Conservation (phyloP, 2,113 vertebrate genomes). For the Rhinogobius similis region DNA sequence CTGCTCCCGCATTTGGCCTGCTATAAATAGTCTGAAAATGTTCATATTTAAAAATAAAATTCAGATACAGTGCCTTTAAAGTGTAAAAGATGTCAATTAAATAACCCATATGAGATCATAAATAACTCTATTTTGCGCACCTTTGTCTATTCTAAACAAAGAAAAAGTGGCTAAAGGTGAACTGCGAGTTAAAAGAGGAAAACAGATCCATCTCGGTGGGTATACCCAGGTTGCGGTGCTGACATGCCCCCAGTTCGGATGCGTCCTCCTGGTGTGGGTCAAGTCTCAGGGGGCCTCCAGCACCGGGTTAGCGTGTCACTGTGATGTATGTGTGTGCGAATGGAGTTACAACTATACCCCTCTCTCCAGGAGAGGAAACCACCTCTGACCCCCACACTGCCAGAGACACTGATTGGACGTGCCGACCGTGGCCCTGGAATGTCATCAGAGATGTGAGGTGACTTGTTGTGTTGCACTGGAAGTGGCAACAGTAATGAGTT, state of each 20-base stretch:
- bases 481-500: background rate
- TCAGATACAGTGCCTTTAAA: too few species aligned
- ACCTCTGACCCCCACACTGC: slow-evolving; percentile 34
- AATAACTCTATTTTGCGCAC: too few species aligned
- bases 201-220: slow-evolving; percentile 24
- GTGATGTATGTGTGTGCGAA: slow-evolving; percentile 41
- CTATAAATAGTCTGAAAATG: too few species aligned
- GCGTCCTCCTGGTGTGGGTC: slow-evolving; percentile 40
- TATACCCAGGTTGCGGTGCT: slow-evolving; percentile 27
- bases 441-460: slow-evolving; percentile 35
- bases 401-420: slow-evolving; percentile 24
- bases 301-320: slow-evolving; percentile 23
- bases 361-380: slow-evolving; percentile 29
- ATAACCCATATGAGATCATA: too few species aligned
- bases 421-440: slow-evolving; percentile 45
- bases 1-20: too few species aligned
- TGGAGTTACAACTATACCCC: slow-evolving; percentile 19
- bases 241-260: slow-evolving; percentile 35
- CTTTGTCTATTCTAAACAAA: background rate
- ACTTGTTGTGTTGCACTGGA: background rate
- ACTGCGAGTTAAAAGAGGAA: background rate
- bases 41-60: too few species aligned
- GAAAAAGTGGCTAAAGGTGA: background rate
- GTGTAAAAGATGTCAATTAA: too few species aligned
- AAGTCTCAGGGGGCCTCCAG: slow-evolving; percentile 14